phyloP scores from a whole-genome alignment of 1,140 invertebrate genomes.

The Drosophila cardini region DNA sequence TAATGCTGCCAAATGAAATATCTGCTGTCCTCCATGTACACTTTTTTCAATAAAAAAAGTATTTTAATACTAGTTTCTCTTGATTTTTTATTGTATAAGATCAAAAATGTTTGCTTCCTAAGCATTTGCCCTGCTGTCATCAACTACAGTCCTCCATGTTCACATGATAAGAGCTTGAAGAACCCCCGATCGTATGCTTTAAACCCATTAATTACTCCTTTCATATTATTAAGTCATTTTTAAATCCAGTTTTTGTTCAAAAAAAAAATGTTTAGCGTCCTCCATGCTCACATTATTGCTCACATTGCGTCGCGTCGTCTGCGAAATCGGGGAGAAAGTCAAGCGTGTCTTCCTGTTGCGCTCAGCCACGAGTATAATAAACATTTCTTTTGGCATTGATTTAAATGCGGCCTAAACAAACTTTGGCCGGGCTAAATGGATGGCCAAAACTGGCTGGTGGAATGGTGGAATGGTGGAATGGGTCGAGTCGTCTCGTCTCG shows the following conservation, averaged over 20 bases:
- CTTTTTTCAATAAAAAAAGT: too few relatives aligned
- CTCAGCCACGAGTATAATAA: slow-evolving; percentile 15
- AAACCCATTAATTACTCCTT: too few relatives aligned
- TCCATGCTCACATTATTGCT: background rate
- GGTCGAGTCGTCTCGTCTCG: slow-evolving; percentile 46
- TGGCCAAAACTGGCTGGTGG: background rate
- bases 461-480: background rate
- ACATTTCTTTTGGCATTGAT: slow-evolving; percentile 45
- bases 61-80: too few relatives aligned
- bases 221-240: background rate
- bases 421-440: slow-evolving; percentile 40
- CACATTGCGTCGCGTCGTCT: background rate
- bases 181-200: too few relatives aligned
- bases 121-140: too few relatives aligned
- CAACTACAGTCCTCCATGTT: too few relatives aligned
- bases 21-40: too few relatives aligned
- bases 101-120: too few relatives aligned
- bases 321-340: background rate
- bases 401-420: slow-evolving; percentile 59
- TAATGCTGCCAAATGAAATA: too few relatives aligned
- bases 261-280: background rate
- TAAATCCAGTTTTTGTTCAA: background rate
- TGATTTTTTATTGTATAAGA: too few relatives aligned
- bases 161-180: too few relatives aligned
- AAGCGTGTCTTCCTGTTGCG: slow-evolving; percentile 11